Evolutionary conservation across 2,113 vertebrate species (phyloP).

Genomic region (Galeopterus variegatus): DNA sequence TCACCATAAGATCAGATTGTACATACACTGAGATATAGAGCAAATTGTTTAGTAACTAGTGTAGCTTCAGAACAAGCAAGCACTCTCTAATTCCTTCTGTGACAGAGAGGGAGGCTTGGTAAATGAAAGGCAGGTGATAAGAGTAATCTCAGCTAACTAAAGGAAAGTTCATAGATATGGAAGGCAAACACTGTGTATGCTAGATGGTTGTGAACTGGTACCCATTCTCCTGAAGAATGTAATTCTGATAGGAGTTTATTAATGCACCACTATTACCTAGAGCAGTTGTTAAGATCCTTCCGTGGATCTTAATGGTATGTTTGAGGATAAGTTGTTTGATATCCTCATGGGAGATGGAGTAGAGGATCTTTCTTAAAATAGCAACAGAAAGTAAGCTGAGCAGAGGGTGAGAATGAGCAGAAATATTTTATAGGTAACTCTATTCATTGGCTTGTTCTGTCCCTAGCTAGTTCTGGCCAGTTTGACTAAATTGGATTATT

Average conservation of each 20-base stretch:
- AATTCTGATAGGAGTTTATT: neutral
- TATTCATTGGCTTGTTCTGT: neutral
- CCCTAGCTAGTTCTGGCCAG: neutral
- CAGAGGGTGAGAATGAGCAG: neutral
- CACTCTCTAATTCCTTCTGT: conserved; percentile 32
- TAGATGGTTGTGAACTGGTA: neutral
- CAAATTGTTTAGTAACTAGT: conserved; percentile 1
- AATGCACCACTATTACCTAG: neutral
- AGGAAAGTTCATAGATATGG: neutral
- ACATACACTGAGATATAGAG: neutral
- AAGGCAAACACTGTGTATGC: neutral
- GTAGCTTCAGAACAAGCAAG: conserved; percentile 31
- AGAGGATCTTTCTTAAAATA: neutral
- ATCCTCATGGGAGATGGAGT: neutral
- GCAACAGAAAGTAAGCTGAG: neutral
- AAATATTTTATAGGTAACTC: neutral
- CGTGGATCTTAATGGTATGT: neutral
- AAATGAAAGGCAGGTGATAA: conserved; percentile 21
- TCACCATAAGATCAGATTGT: conserved; percentile 44
- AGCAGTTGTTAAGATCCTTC: conserved; percentile 8
- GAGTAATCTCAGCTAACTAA: neutral
- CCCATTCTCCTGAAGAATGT: conserved; percentile 36
- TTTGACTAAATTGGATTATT: conserved; percentile 22
- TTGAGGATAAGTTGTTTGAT: conserved; percentile 10
- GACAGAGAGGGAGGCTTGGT: neutral